These are phyloP conservation scores for Baryphthengus martii DNA, from an alignment of 2,113 vertebrate species.

Conservation along the genomic window DNA sequence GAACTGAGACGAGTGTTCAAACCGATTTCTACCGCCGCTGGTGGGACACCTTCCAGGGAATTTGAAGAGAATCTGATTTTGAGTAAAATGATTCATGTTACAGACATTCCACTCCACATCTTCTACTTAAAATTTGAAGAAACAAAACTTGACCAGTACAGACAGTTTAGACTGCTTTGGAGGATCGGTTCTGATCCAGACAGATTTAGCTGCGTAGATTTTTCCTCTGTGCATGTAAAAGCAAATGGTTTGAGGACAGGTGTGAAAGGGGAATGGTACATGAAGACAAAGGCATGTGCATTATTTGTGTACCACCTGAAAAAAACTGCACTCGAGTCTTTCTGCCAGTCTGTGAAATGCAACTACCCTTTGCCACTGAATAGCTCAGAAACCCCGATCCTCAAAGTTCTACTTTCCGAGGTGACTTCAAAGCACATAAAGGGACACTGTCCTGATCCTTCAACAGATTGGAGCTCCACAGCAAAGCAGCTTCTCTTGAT, in stretches of 20 bases:
- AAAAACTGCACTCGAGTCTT: background rate
- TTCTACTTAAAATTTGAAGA: background rate
- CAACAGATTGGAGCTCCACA: background rate
- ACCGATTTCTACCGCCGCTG: background rate
- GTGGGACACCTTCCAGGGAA: background rate
- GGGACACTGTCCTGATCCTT: background rate
- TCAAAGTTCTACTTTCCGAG: background rate
- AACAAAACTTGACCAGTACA: background rate
- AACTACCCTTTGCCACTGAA: background rate
- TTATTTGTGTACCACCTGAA: background rate
- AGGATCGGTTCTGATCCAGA: background rate
- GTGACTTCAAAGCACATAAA: background rate
- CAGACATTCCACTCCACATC: background rate
- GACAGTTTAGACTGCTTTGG: background rate
- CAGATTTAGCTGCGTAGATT: background rate
- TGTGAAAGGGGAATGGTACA: background rate
- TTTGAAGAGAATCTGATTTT: background rate
- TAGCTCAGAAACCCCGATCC: background rate
- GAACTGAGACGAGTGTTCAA: background rate
- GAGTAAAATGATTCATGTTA: background rate
- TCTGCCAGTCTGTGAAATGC: background rate
- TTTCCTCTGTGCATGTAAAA: background rate
- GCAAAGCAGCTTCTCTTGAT: background rate
- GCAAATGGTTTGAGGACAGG: background rate
- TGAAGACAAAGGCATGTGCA: background rate